phyloP scores from a whole-genome alignment of 2,888 invertebrate genomes.

The Leptopterna dolabrata region DNA sequence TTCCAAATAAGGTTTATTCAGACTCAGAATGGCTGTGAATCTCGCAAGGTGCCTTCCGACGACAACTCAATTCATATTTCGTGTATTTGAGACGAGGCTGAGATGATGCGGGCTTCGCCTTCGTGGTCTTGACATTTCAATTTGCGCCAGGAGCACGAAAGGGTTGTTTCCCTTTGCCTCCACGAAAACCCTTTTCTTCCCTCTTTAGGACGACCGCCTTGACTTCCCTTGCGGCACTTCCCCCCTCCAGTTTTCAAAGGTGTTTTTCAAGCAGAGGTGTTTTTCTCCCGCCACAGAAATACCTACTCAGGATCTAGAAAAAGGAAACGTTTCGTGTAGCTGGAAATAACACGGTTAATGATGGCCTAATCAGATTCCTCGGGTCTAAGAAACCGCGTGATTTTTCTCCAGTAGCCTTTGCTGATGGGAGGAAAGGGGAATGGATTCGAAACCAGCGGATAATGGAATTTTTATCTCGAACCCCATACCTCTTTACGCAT shows the following conservation, averaged over 20 bases:
- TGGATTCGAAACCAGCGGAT: too few species aligned
- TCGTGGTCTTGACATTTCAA: conserved; percentile 20
- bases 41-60: not conserved
- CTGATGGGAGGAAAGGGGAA: too few species aligned
- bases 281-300: too few species aligned
- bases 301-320: too few species aligned
- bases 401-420: too few species aligned
- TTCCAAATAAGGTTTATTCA: not conserved
- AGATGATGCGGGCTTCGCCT: not conserved
- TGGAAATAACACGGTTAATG: too few species aligned
- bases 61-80: not conserved
- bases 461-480: too few species aligned
- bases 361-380: too few species aligned
- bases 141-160: not conserved
- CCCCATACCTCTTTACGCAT: too few species aligned
- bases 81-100: not conserved
- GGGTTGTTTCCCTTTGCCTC: not conserved
- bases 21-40: not conserved
- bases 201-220: not conserved
- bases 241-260: too few species aligned
- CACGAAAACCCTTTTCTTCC: not conserved
- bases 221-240: not conserved
- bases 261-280: not conserved
- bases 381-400: too few species aligned
- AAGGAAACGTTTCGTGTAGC: too few species aligned